Base-by-base conservation (phyloP, 1,140 invertebrate genomes). In the Helicoverpa armigera region DNA sequence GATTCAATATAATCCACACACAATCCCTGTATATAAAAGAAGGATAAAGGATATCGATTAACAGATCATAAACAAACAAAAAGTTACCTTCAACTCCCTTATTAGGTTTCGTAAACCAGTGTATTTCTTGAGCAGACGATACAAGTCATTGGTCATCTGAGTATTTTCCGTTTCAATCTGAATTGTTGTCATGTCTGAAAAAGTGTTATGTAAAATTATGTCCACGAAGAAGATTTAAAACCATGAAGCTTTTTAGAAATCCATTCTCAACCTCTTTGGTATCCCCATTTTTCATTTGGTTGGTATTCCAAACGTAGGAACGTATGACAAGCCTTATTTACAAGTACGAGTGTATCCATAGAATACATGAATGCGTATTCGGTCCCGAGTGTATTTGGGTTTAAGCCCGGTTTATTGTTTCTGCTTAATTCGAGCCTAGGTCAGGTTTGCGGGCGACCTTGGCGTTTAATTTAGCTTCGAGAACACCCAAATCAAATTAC, bases 91-190 rank as follows among this genome's bases (percentile, higher is more conserved):
- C 61, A 99, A 96, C 85, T 98, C 97, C 91, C 98, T 96, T 86
- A 99, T 98, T 79, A 98, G 96, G 92, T 98, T 98, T 90, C 98
- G 96, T 63, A 99, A 95, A 60, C 98, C 98, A 5, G 97, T 97
- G 90, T 99, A 99, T 92, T 98, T 98, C 94, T 98, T 99, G 70
- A 99, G 94, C 70, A 98, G 95, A 88, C 98, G 96, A 91, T 99
- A 99, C 63, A 99, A 96, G 91, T 99, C 98, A 92, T 98, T 99
- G 83, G 98, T 98, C 96, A 99, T 97, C 94, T 98, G 98, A n/a
- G 98, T 98, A 90, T 99, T 99, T 92, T 99, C 98, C 10, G 97
- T 96, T 91, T 98, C 98, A 84, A 99, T 98, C 94, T 98, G 98
- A n/a, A 97, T 97, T 56, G 98, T 98, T 76, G 97, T 98, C 97